Evolutionary conservation across 2,113 vertebrate genomes (phyloP), one percentile per base, ranked within the genome.

Genomic region (Sturnira hondurensis): DNA sequence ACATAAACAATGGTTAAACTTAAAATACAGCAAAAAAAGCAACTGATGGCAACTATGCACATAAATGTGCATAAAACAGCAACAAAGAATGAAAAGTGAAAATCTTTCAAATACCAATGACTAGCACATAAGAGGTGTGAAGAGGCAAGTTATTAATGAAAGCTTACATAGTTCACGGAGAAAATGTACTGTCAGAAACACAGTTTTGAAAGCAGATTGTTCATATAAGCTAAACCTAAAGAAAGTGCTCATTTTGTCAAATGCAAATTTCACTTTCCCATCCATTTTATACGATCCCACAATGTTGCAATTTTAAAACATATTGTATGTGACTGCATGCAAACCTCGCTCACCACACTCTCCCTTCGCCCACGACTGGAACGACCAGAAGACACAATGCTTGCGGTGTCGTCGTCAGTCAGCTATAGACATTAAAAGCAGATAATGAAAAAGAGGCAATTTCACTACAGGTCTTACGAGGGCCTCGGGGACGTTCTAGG

Each of bases 261-360:
- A 87, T 31, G 33, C 13, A 82, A 82, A 86, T 89, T 70, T 89
- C 54, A 83, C 50, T 86, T 81, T 91, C 4, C 36, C 58, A 52
- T 1, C 89, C 41, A 88, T 50, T 85, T 85, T 61, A 93, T 2
- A 38, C 58, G 74, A 26, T 36, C 89, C 45, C 8, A 86, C 45
- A n/a, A 3, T 73, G 70, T 1, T 45, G 83, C 33, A 19, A 38
- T 78, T 91, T 74, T 73, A 77, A 43, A 94, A 90, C 19, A 52
- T 7, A n/a, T 47, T 12, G 11, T 26, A 68, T 61, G 45, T 47
- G 74, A 58, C 11, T 93, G 78, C 96, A 98, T 94, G 92, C 96
- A 98, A 85, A 93, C 58, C 45, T 81, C 24, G 98, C 99, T 99
- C 99, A 99, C 99, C 99, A 98, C 98, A 94, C 99, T 99, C 97